Evolutionary conservation across 1,140 invertebrate genomes (phyloP), one percentile per base, ranked within the genome.

Genomic region (Tetraneura akinire): DNA sequence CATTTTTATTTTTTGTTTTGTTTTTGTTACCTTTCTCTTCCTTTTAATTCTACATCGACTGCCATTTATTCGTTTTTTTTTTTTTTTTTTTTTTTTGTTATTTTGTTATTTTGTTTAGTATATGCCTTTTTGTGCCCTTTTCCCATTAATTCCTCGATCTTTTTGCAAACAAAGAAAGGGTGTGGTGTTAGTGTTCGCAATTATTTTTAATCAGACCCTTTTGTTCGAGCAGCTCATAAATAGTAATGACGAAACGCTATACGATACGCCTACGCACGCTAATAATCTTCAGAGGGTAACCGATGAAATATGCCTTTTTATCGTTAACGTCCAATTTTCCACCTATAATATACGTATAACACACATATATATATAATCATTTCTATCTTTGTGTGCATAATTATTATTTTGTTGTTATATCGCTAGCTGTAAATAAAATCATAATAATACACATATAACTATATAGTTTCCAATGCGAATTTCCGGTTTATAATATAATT

Each of bases 121-220:
- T 74, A 55, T 57, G 71, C 71, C 55, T 78, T 76, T 76, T 57
- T 76, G 32, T 55, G 74, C 74, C 74, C 37, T 78, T 78, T 78
- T 62, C 55, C 74, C 74, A 78, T 78, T 78, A 78, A 78, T 60
- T 78, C 74, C 37, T 78, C 55, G 74, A 78, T 78, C 74, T 78
- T 78, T 78, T 78, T 42, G 42, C 37, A 62, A 78, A 78, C 53
- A 78, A 78, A 78, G 74, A 78, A 78, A 60, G 74, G 74, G 74
- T 78, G 74, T 78, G 74, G 42, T 78, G 55, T 57, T 60, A 49
- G 53, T 78, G 73, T 78, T 78, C 21, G 21, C 53, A 78, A 60
- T 78, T 78, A 78, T 78, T 78, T 78, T 78, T 78, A 78, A 78
- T 78, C 74, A 78, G 74, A 78, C 74, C 74, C 74, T 62, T 78